phyloP scores from a whole-genome alignment of 2,888 invertebrate species.

The Anthophora plumipes region DNA sequence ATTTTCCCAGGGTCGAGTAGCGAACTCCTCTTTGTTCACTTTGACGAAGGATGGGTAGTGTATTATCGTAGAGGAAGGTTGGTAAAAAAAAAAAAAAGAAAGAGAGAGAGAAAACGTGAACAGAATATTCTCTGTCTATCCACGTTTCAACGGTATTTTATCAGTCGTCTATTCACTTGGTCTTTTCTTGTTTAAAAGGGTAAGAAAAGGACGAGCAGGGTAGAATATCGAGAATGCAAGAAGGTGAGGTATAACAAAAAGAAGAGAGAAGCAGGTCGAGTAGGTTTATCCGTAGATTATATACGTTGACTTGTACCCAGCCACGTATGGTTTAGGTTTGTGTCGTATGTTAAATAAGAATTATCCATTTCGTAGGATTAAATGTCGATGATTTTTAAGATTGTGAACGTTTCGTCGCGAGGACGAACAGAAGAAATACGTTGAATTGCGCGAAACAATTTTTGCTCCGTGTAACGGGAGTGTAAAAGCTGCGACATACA shows the following conservation, averaged over 20 bases:
- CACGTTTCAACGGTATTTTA: conserved; percentile 28
- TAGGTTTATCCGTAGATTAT: conserved; percentile 40
- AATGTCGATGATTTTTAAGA: conserved; percentile 66
- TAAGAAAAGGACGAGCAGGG: neutral
- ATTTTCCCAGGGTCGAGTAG: conserved; percentile 6
- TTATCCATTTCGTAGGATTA: conserved; percentile 68
- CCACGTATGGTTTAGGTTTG: conserved; percentile 68
- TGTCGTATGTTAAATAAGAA: conserved; percentile 71
- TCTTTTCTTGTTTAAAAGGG: neutral
- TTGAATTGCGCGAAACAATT: no score
- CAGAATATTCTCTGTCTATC: neutral
- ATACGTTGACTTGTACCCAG: conserved; percentile 64
- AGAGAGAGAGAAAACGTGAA: neutral
- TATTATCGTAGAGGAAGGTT: neutral
- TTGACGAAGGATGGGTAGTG: no score
- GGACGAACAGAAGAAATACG: no score
- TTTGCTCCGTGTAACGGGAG: no score
- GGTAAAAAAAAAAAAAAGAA: no score
- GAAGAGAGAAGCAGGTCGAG: no score
- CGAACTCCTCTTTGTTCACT: neutral
- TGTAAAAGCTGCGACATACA: no score
- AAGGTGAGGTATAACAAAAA: neutral
- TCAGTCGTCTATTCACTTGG: conserved; percentile 30
- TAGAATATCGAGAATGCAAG: neutral
- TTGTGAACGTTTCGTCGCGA: conserved; percentile 48